These are phyloP conservation scores for Riparia riparia DNA, from an alignment of 2,113 vertebrate genomes.

Conservation along the genomic window DNA sequence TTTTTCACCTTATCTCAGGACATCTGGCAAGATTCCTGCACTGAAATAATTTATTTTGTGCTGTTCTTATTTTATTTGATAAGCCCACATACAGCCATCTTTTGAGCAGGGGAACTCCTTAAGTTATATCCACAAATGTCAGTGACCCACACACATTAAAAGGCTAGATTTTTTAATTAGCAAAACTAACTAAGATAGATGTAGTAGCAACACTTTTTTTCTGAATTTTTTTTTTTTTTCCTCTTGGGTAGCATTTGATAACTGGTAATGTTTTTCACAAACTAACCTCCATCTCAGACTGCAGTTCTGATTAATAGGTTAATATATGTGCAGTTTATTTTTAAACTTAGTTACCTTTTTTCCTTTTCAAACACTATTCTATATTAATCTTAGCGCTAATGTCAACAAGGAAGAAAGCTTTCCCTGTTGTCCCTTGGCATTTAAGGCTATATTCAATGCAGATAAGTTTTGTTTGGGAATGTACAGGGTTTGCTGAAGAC, in stretches of 20 bases:
- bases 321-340: constrained; percentile 46
- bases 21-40: neutral
- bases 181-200: neutral
- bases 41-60: neutral
- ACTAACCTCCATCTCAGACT: constrained; percentile 1
- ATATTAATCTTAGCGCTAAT: constrained; percentile 27
- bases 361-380: constrained; percentile 17
- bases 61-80: neutral
- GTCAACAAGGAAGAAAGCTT: constrained; percentile 29
- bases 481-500: constrained; percentile 65
- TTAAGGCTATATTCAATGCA: constrained; percentile 52
- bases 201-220: neutral
- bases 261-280: neutral
- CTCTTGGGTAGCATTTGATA: neutral
- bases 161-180: neutral
- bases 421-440: constrained; percentile 12
- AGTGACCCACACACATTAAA: neutral
- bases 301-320: constrained; percentile 24
- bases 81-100: neutral
- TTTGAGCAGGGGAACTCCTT: neutral
- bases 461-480: constrained; percentile 70
- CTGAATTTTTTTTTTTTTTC: neutral
- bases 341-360: constrained; percentile 39
- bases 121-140: neutral
- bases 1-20: neutral